A percentile compares a stretch with the other conserved stretches of the same genome.
phyloP scores from a whole-genome alignment of 1,140 invertebrate species.

The Cydia amplana region DNA sequence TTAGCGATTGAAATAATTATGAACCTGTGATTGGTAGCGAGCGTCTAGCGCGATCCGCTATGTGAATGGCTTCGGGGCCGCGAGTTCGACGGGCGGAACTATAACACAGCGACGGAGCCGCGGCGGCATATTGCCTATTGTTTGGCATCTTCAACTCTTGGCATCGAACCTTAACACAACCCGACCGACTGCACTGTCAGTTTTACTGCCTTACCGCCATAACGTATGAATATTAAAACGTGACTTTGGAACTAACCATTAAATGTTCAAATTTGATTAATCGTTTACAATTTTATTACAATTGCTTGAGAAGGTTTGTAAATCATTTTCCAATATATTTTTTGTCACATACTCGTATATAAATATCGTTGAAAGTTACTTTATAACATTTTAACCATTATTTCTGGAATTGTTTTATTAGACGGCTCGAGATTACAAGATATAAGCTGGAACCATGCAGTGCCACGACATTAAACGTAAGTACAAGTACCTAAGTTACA shows the following conservation, averaged over 20 bases:
- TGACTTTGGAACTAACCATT: slow-evolving; percentile 51
- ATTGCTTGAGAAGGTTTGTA: neutral
- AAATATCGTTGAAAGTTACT: neutral
- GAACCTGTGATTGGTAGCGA: neutral
- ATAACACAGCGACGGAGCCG: slow-evolving; percentile 50
- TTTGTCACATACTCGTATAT: neutral
- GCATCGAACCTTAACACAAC: slow-evolving; percentile 66
- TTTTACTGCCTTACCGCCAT: slow-evolving; percentile 63
- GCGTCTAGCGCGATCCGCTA: neutral
- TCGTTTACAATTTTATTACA: slow-evolving; percentile 40
- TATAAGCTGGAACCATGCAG: too few species aligned
- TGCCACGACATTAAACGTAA: too few species aligned
- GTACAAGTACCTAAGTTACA: too few species aligned
- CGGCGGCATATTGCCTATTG: slow-evolving; percentile 72
- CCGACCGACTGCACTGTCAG: slow-evolving; percentile 62
- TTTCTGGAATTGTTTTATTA: neutral
- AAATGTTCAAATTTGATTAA: slow-evolving; percentile 47
- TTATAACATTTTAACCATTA: neutral
- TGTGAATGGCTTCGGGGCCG: slow-evolving; percentile 59
- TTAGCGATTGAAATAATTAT: neutral
- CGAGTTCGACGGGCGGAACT: slow-evolving; percentile 63
- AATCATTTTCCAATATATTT: neutral
- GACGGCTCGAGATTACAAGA: neutral
- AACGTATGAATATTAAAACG: slow-evolving; percentile 67
- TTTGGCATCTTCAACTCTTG: slow-evolving; percentile 75